A percentile compares a stretch with the other conserved stretches of the same genome.
Conservation (phyloP, 2,797 vertebrate genomes). For the Craterocephalus amniculus region DNA sequence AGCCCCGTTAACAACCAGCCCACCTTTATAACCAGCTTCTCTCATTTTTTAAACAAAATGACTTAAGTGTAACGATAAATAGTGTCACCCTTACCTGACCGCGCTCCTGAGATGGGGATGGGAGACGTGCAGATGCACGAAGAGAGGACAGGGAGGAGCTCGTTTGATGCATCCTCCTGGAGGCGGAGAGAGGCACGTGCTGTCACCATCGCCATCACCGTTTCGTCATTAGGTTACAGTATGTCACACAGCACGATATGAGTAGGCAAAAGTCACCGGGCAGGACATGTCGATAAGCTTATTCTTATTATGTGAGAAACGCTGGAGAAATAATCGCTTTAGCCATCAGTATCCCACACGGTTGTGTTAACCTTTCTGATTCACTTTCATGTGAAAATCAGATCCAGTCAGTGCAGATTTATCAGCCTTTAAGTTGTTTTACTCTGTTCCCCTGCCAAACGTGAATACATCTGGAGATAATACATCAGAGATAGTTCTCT, state of each 20-base stretch:
- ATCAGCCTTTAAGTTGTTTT: too few species aligned
- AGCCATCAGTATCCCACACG: not conserved
- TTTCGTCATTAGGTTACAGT: not conserved
- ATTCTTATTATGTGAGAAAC: not conserved
- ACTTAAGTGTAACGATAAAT: too few species aligned
- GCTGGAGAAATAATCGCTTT: not conserved
- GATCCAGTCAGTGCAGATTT: too few species aligned
- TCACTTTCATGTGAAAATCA: too few species aligned
- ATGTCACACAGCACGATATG: not conserved
- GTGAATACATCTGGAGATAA: too few species aligned
- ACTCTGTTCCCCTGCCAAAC: too few species aligned
- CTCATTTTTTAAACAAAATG: not conserved
- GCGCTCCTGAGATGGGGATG: conserved; percentile 54
- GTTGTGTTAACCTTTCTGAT: not conserved
- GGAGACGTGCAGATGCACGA: conserved; percentile 25
- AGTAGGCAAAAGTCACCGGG: not conserved
- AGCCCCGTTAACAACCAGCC: not conserved
- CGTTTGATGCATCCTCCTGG: conserved; percentile 53
- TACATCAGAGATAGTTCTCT: too few species aligned
- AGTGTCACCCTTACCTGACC: conserved; percentile 60
- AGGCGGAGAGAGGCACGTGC: conserved; percentile 40
- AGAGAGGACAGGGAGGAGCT: conserved; percentile 46
- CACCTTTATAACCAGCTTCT: too few species aligned
- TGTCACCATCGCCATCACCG: conserved; percentile 7
- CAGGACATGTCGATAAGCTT: not conserved